Percentiles rank a stretch among this genome's conserved stretches.
phyloP scores from a whole-genome alignment of 2,888 invertebrate genomes.

The Agrotis segetum region DNA sequence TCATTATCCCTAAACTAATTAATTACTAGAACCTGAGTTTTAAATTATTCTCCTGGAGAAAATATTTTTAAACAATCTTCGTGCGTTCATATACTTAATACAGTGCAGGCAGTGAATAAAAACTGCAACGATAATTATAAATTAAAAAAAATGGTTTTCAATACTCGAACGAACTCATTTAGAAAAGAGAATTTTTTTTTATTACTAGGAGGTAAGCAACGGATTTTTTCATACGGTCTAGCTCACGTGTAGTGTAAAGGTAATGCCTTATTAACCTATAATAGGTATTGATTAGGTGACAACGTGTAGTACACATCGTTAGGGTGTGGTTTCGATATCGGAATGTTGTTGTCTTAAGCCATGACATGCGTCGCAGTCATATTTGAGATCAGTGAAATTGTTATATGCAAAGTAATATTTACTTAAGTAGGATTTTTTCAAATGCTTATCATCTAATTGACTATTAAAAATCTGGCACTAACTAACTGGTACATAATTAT shows the following conservation, averaged over 20 bases:
- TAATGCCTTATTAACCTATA: constrained; percentile 57
- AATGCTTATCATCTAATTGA: too few relatives aligned
- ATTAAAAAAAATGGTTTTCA: neutral
- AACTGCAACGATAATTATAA: too few relatives aligned
- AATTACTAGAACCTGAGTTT: too few relatives aligned
- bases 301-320: constrained; percentile 36
- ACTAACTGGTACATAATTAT: too few relatives aligned
- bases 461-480: too few relatives aligned
- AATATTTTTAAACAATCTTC: too few relatives aligned
- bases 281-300: constrained; percentile 51
- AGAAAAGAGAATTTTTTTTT: neutral
- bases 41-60: too few relatives aligned
- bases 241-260: constrained; percentile 40
- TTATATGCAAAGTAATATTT: neutral
- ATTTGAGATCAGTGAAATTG: constrained; percentile 3
- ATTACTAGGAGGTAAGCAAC: neutral
- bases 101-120: too few relatives aligned
- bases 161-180: neutral
- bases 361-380: constrained; percentile 1
- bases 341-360: constrained; percentile 27
- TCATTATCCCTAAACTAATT: too few relatives aligned
- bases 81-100: too few relatives aligned
- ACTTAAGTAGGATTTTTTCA: too few relatives aligned
- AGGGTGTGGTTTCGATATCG: constrained; percentile 31
- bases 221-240: constrained; percentile 36